A percentile compares a stretch with the other conserved stretches of the same genome.
These are phyloP conservation scores for Monochamus alternatus DNA, from an alignment of 2,888 invertebrate genomes.

Conservation along the genomic window DNA sequence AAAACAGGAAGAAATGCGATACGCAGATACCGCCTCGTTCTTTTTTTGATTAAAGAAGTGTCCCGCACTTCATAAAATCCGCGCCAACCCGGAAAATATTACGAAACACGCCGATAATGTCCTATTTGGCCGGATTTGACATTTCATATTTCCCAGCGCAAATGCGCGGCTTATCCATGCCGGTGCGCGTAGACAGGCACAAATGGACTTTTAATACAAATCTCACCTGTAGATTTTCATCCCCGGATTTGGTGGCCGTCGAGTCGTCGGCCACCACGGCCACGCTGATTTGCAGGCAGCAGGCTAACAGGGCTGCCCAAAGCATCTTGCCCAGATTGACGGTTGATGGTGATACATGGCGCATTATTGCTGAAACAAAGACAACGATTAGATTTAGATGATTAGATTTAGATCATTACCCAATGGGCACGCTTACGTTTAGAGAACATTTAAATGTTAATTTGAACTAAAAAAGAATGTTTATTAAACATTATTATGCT, in stretches of 20 bases:
- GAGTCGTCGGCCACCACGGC: slow-evolving; percentile 57
- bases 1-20: no score
- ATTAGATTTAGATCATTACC: no score
- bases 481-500: no score
- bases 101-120: slow-evolving; percentile 3
- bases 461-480: no score
- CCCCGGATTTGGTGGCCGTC: slow-evolving; percentile 56
- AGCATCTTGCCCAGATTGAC: slow-evolving; percentile 58
- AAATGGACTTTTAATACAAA: slow-evolving; percentile 20
- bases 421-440: no score
- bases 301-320: slow-evolving; percentile 61
- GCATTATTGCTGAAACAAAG: slow-evolving; percentile 64
- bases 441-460: no score
- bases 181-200: background rate
- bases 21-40: no score
- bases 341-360: slow-evolving; percentile 56
- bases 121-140: background rate
- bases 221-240: slow-evolving; percentile 63
- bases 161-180: slow-evolving; percentile 3
- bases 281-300: slow-evolving; percentile 58
- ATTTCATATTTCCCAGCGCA: slow-evolving; percentile 15
- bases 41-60: background rate
- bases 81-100: background rate
- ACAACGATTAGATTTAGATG: background rate
- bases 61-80: background rate